These are phyloP conservation scores for Idaea aversata DNA, from an alignment of 2,888 invertebrate species.

Conservation along the genomic window DNA sequence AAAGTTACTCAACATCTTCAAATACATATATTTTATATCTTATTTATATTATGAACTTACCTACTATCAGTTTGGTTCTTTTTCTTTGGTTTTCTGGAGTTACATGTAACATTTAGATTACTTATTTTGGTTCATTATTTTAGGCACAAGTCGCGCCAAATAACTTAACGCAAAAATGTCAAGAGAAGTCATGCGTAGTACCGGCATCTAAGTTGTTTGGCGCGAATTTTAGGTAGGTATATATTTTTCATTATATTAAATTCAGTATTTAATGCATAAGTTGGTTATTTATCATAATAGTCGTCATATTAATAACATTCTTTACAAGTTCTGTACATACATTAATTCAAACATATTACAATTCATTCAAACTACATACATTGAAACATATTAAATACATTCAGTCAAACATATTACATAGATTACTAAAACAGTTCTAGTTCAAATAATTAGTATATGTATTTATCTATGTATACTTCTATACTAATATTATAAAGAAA, in stretches of 20 bases:
- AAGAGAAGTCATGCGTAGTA: neutral
- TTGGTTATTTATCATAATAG: neutral
- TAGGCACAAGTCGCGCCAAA: neutral
- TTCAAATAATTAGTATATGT: slow-evolving; percentile 3
- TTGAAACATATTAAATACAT: neutral
- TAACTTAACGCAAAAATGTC: neutral
- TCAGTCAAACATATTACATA: slow-evolving; percentile 7
- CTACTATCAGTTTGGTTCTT: slow-evolving; percentile 66
- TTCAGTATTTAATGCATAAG: neutral
- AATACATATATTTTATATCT: neutral
- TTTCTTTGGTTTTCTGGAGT: slow-evolving; percentile 46
- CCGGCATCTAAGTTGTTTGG: neutral
- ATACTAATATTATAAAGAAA: neutral
- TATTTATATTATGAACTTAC: slow-evolving; percentile 8
- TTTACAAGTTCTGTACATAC: neutral
- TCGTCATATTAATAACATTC: neutral
- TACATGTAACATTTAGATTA: neutral
- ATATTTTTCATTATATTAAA: neutral
- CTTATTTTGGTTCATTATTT: neutral
- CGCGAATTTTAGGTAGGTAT: neutral
- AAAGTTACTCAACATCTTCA: neutral
- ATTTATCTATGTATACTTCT: neutral
- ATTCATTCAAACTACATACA: too few relatives aligned
- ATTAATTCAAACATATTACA: neutral
- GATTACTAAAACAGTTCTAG: slow-evolving; percentile 13